Percentiles rank a stretch among this genome's conserved stretches.
Conservation (phyloP, 2,797 vertebrate species). For the Schizopygopsis pylzovi region DNA sequence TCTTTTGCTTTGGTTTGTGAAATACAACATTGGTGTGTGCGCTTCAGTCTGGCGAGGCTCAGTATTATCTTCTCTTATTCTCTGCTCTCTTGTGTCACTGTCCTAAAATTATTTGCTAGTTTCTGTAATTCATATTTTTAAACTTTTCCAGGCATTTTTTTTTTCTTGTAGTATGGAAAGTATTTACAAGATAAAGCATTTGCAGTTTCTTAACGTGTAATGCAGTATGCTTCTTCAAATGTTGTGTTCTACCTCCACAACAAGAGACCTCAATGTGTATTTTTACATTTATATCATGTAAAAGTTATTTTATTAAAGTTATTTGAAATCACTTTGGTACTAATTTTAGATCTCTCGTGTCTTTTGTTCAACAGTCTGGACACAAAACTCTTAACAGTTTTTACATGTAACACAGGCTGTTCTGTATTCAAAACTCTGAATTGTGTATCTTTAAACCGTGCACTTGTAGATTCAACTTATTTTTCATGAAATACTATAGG, state of each 20-base stretch:
- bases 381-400: background rate
- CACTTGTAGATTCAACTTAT: background rate
- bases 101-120: background rate
- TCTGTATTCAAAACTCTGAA: background rate
- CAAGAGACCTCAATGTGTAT: background rate
- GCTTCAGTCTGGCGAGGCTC: background rate
- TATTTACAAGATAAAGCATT: background rate
- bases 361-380: background rate
- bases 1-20: constrained; percentile 25
- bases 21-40: constrained; percentile 1
- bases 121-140: background rate
- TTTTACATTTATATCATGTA: background rate
- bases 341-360: background rate
- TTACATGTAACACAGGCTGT: background rate
- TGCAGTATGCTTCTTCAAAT: background rate
- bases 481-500: background rate
- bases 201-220: background rate
- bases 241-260: background rate
- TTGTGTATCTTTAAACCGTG: background rate
- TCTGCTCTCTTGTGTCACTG: background rate
- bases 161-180: background rate
- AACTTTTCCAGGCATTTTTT: background rate
- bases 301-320: background rate
- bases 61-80: background rate
- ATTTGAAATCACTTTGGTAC: background rate